Conservation (phyloP, 2,797 vertebrate genomes). For the Meda fulgida region DNA sequence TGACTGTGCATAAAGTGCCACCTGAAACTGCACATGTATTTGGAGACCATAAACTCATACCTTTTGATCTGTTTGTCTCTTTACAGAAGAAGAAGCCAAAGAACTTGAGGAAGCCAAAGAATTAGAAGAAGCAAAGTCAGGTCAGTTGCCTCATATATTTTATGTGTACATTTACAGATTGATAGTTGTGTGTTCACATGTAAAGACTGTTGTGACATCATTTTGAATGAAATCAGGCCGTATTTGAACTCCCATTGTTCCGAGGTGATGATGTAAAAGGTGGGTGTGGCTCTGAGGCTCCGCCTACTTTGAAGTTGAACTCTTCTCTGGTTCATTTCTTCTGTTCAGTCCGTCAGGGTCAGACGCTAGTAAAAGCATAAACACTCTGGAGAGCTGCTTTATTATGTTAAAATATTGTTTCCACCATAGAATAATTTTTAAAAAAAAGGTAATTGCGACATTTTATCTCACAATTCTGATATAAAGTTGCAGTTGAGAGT, state of each 20-base stretch:
- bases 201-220: neutral
- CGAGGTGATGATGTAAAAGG: neutral
- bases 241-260: no score
- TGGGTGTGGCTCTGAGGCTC: neutral
- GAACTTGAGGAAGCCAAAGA: slow-evolving; percentile 80
- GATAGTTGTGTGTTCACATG: neutral
- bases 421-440: no score
- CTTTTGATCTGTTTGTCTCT: slow-evolving; percentile 1
- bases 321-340: neutral
- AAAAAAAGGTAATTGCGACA: no score
- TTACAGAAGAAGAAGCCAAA: slow-evolving; percentile 86
- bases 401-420: no score
- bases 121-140: slow-evolving; percentile 85
- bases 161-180: neutral
- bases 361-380: no score
- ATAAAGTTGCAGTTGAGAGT: no score
- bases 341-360: neutral
- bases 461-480: no score
- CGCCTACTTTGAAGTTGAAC: neutral
- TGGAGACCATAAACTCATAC: slow-evolving; percentile 46
- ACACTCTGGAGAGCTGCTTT: no score
- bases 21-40: neutral
- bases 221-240: neutral
- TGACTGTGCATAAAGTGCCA: neutral
- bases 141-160: slow-evolving; percentile 72